phyloP scores from a whole-genome alignment of 2,797 vertebrate species.

The Mormyrus hasselquistii region DNA sequence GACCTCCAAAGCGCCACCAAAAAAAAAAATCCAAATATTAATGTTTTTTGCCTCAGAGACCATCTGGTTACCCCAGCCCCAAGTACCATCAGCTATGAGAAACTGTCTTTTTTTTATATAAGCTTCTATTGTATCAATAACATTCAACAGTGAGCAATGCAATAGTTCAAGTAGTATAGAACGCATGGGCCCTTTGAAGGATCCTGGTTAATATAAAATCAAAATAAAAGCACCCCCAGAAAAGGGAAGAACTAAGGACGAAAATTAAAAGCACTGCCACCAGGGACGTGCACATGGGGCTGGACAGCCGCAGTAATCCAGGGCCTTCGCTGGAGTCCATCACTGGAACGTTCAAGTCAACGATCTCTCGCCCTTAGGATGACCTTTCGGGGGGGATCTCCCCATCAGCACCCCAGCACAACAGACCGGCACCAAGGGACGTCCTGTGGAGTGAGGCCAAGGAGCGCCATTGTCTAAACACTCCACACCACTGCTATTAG shows the following conservation, averaged over 20 bases:
- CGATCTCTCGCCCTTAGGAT: background rate
- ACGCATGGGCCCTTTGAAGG: constrained; percentile 43
- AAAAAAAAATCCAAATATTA: background rate
- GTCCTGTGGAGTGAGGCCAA: background rate
- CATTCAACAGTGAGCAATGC: constrained; percentile 75
- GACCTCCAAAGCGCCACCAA: background rate
- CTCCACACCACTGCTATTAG: background rate
- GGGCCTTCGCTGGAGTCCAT: background rate
- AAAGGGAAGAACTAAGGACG: background rate
- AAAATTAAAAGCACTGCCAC: background rate
- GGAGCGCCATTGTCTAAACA: background rate
- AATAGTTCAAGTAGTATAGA: constrained; percentile 81
- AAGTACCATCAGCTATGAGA: background rate
- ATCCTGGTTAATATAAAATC: constrained; percentile 34
- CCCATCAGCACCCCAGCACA: background rate
- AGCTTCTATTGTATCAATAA: constrained; percentile 61
- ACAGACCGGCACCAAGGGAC: background rate
- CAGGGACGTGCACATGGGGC: background rate
- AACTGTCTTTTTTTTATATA: constrained; percentile 46
- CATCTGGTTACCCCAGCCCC: background rate
- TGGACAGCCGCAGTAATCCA: background rate
- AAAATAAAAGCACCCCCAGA: constrained; percentile 3
- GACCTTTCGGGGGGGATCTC: background rate
- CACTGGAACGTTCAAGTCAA: background rate
- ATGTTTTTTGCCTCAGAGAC: constrained; percentile 11